Conservation (phyloP, 2,797 vertebrate species). For the Sparidentex hasta region DNA sequence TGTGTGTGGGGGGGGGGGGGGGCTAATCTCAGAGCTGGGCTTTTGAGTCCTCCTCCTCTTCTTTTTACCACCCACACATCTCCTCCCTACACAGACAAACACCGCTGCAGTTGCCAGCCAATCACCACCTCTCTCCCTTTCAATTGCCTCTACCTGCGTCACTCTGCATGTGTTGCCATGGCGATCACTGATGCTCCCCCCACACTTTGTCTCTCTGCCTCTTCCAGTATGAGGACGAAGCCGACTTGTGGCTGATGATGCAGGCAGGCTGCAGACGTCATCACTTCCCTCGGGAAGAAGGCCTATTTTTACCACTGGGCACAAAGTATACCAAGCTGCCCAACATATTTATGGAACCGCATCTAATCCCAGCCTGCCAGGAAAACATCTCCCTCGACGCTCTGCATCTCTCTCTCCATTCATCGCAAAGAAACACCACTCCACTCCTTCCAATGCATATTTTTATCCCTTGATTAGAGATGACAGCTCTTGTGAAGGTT, state of each 20-base stretch:
- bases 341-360: conserved; percentile 77
- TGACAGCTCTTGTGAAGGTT: conserved; percentile 10
- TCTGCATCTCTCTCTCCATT: conserved; percentile 31
- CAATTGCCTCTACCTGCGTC: conserved; percentile 75
- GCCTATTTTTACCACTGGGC: conserved; percentile 83
- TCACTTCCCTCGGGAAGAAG: conserved; percentile 75
- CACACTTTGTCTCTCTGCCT: conserved; percentile 51
- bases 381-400: conserved; percentile 50
- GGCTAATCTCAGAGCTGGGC: conserved; percentile 54
- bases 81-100: conserved; percentile 50
- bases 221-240: conserved; percentile 61
- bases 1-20: conserved; percentile 24
- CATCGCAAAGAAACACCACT: conserved; percentile 23
- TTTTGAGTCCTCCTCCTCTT: conserved; percentile 59
- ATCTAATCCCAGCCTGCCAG: conserved; percentile 62
- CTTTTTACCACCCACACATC: conserved; percentile 73
- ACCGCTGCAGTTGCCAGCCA: conserved; percentile 65
- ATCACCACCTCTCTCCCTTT: conserved; percentile 63
- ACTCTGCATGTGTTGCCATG: conserved; percentile 83
- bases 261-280: conserved; percentile 80
- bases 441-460: conserved; percentile 13
- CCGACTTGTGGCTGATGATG: conserved; percentile 78
- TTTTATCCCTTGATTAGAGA: conserved; percentile 24
- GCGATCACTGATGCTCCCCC: conserved; percentile 76
- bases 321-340: conserved; percentile 70